Evolutionary conservation across 2,888 invertebrate species (phyloP).

Genomic region (Stratiomys singularior): DNA sequence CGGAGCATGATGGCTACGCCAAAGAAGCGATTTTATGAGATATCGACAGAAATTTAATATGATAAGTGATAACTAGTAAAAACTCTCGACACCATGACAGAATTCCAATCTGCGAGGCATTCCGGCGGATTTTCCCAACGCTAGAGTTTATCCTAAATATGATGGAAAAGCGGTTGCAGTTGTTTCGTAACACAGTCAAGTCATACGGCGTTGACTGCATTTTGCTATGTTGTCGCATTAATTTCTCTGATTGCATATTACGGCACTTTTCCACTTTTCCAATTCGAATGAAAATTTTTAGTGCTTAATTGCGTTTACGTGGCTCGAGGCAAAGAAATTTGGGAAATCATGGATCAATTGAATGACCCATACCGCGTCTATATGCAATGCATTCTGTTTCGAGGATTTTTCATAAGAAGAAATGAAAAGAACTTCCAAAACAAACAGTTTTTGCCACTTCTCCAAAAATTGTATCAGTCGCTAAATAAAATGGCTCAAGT

Average conservation of each 20-base stretch:
- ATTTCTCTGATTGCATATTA: conserved; percentile 21
- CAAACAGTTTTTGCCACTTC: no score
- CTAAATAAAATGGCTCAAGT: no score
- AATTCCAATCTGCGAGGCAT: conserved; percentile 29
- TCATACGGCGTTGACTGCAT: neutral
- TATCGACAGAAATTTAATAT: conserved; percentile 46
- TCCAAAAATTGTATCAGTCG: no score
- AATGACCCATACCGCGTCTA: no score
- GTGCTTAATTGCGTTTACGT: no score
- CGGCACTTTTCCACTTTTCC: conserved; percentile 20
- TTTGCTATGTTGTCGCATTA: conserved; percentile 16
- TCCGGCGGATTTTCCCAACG: neutral
- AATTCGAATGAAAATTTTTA: no score
- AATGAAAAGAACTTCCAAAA: no score
- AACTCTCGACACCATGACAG: conserved; percentile 38
- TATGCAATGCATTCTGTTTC: no score
- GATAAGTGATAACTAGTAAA: conserved; percentile 39
- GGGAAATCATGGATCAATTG: no score
- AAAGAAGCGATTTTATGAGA: conserved; percentile 34
- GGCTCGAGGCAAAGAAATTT: no score
- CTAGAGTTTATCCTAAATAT: neutral
- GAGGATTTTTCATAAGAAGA: no score
- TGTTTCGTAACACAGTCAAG: conserved; percentile 4
- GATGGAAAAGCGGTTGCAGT: conserved; percentile 30
- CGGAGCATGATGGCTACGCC: conserved; percentile 22